Evolutionary conservation across 2,113 vertebrate genomes (phyloP).

Genomic region (Propithecus coquereli): DNA sequence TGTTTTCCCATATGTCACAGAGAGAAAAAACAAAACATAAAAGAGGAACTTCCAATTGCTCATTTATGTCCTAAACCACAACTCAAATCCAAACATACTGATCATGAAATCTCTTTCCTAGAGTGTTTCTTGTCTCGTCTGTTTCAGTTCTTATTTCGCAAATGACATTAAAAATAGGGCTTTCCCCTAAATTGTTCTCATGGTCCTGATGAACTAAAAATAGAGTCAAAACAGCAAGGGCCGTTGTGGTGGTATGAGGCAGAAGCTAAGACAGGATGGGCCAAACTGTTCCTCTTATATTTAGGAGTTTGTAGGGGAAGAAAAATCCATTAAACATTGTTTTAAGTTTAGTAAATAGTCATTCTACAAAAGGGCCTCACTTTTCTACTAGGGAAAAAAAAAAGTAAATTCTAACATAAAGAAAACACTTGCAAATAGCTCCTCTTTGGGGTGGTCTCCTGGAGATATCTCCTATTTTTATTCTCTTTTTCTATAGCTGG

Average conservation of each 20-base stretch:
- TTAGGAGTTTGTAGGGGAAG: background rate
- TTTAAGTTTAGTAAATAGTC: background rate
- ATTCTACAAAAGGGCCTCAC: background rate
- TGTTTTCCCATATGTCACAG: background rate
- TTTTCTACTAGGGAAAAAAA: background rate
- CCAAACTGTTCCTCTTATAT: background rate
- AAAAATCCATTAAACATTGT: background rate
- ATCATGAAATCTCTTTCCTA: background rate
- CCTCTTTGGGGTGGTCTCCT: background rate
- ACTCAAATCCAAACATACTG: background rate
- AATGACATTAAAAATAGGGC: background rate
- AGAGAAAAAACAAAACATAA: background rate
- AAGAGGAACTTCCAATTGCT: slow-evolving; percentile 25
- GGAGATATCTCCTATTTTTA: background rate
- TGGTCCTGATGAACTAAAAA: background rate
- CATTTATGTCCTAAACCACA: background rate
- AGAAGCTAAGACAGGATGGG: background rate
- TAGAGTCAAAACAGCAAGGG: background rate
- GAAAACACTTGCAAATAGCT: background rate
- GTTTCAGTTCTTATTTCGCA: background rate
- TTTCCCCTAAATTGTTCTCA: background rate
- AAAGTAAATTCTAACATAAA: background rate
- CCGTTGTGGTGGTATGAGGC: background rate
- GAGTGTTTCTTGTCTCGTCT: background rate
- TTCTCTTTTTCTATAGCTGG: background rate